Evolutionary conservation across 1,140 invertebrate genomes (phyloP), one percentile per base, ranked within the genome.

Genomic region (Caenorhabditis tropicalis): DNA sequence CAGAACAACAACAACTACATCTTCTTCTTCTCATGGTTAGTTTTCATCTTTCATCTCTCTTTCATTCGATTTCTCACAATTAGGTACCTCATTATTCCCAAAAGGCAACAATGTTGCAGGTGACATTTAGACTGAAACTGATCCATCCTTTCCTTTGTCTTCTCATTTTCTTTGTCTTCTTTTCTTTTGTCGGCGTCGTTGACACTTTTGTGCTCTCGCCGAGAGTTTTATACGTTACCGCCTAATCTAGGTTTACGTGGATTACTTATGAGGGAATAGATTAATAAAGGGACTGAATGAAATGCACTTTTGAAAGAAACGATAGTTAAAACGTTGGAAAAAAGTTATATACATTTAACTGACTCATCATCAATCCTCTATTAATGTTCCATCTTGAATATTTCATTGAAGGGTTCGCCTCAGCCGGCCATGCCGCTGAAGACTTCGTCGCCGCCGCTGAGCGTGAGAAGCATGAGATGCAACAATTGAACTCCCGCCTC

Each of bases 401-500:
- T 27, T 36, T n/a, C 15, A 16, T 65, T 65, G 3, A 9, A 65
- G 58, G 31, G n/a, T 65, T 36, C 31, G n/a, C n/a, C 24, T 65
- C 58, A 33, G 65, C 65, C 36, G 29, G 65, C 21, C 65, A 74
- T 74, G 65, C 65, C 6, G 65, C 65, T 46, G 65, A 74, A 24
- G 65, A 74, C 6, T 74, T 74, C 65, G 65, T 74, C 15, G 65
- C 65, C n/a, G 33, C 65, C 10, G 65, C 65, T 12, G 65, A 74
- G 36, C 65, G 65, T 31, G 65, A 74, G 36, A 74, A 74, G 36
- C 65, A 74, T 3, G 65, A 74, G 36, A 74, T 74, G 65, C 65
- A 74, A 43, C 65, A 74, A 10, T 74, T 74, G 65, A 74, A 74
- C 65, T 43, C 65, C n/a, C 65, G 65, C 36, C 36, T 74, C 10